Evolutionary conservation across 2,888 invertebrate genomes (phyloP), one percentile per base, ranked within the genome.

Genomic region (Catocala sponsa): DNA sequence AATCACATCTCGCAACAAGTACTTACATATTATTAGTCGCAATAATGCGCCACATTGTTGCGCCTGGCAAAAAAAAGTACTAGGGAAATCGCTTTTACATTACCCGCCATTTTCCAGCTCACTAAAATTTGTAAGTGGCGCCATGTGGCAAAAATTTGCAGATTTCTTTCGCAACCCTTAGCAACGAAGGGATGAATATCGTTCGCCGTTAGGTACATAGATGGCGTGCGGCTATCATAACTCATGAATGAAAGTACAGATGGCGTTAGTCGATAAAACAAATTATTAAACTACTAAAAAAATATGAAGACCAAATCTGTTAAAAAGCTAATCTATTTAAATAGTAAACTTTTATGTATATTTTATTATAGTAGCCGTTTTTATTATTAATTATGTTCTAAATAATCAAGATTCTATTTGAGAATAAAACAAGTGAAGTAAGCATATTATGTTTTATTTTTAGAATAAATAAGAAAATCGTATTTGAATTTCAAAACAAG

Each of bases 141-240:
- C 92, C 86, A 74, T 82, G 88, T 90, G 87, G 91, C 91, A 91
- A 90, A 83, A 71, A 81, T 84, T 89, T 63, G 91, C 91, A 89
- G 89, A 87, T 88, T 89, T 89, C 81, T 84, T 85, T 88, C 68
- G 91, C 92, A 94, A 94, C 93, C 94, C 93, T 79, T 90, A 87
- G 86, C 72, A 42, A 68, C 55, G 67, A 79, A 79, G 94, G 93
- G 94, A 80, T 91, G 91, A 82, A 83, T 79, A 70, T 80, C 83
- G 84, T 93, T 84, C 81, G 6, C 32, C 44, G 55, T 47, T 6
- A 5, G 46, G 52, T 43, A 10, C 38, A 82, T 59, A 94, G 94
- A 91, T 93, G 94, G 90, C 91, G 90, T 66, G 58, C 50, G 6
- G 1, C 2, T 12, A 42, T 54, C n/a, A 42, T 56, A 62, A 60